Conservation (phyloP, 2,113 vertebrate species). For the human region DNA sequence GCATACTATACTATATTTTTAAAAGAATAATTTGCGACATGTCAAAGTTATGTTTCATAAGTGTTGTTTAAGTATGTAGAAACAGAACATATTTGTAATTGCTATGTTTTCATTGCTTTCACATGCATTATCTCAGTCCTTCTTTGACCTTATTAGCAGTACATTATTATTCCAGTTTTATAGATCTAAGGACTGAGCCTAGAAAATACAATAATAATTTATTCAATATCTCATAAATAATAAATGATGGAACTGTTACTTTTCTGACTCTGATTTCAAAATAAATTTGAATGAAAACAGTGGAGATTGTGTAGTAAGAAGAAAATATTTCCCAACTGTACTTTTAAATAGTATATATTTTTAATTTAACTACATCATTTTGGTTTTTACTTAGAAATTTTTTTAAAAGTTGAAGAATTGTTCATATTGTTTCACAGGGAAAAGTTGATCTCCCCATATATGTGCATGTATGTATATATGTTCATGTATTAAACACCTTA, state of each 20-base stretch:
- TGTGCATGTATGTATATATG: neutral
- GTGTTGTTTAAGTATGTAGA: neutral
- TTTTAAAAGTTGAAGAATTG: neutral
- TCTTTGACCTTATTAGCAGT: neutral
- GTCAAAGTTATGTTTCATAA: neutral
- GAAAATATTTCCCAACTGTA: neutral
- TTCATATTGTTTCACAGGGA: neutral
- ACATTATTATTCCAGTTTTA: neutral
- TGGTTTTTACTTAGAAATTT: conserved; percentile 22
- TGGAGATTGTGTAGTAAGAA: neutral
- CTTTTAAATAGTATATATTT: neutral
- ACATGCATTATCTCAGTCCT: neutral
- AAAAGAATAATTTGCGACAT: neutral
- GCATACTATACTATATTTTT: neutral
- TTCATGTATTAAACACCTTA: neutral
- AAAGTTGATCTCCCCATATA: neutral
- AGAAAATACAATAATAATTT: neutral
- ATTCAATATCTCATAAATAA: neutral
- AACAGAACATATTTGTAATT: neutral
- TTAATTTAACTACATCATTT: neutral
- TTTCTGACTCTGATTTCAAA: neutral
- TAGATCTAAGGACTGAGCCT: neutral
- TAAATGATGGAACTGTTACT: neutral
- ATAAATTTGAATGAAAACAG: neutral
- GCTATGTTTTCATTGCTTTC: neutral